A percentile compares a stretch with the other conserved stretches of the same genome.
Conservation (phyloP, 2,888 invertebrate species). For the Hetaerina titia region DNA sequence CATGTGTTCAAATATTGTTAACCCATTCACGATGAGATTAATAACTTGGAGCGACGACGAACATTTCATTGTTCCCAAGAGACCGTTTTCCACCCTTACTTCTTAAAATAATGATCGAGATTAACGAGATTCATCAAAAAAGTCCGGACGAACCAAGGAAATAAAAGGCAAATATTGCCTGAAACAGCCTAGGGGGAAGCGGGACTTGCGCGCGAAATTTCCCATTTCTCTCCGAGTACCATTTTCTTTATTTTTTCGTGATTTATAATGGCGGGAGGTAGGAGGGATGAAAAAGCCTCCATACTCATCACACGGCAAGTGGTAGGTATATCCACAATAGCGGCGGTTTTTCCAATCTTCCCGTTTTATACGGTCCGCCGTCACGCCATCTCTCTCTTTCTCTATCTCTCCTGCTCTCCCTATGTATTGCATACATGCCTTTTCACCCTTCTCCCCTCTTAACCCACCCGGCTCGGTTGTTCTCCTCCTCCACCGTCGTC, state of each 20-base stretch:
- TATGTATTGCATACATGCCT: neutral
- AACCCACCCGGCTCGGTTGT: neutral
- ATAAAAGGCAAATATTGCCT: neutral
- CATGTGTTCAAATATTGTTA: neutral
- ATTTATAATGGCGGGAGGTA: constrained; percentile 5
- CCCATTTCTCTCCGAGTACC: constrained; percentile 1
- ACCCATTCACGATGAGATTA: neutral
- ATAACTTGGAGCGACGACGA: neutral
- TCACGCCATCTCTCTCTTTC: neutral
- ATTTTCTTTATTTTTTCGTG: neutral
- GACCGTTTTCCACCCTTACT: neutral
- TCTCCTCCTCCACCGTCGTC: constrained; percentile 20
- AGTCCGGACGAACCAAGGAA: neutral
- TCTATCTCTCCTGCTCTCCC: neutral
- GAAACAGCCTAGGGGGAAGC: neutral
- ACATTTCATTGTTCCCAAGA: neutral
- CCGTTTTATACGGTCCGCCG: neutral
- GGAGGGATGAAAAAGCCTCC: neutral
- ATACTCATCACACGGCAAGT: constrained; percentile 1
- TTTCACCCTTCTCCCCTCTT: neutral
- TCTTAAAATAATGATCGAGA: constrained; percentile 4
- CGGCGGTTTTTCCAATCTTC: constrained; percentile 27
- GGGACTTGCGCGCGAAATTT: neutral
- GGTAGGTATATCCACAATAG: constrained; percentile 9
- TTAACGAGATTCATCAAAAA: constrained; percentile 35